A percentile compares a stretch with the other conserved stretches of the same genome.
phyloP scores from a whole-genome alignment of 1,140 invertebrate species.

The Ephestia elutella region DNA sequence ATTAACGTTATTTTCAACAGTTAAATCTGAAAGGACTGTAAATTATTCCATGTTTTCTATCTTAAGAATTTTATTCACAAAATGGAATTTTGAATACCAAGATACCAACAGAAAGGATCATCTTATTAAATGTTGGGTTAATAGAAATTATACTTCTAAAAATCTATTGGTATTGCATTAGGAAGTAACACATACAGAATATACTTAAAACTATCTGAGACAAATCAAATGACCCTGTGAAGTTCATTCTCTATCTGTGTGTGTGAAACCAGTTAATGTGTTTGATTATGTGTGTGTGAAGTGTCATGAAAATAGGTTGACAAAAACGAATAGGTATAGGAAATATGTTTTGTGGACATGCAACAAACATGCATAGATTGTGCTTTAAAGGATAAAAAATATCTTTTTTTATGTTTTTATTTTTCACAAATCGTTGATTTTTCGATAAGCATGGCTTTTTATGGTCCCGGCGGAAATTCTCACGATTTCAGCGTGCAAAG shows the following conservation, averaged over 20 bases:
- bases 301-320: neutral
- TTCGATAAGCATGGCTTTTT: neutral
- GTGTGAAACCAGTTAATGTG: neutral
- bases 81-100: neutral
- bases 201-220: neutral
- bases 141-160: neutral
- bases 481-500: slow-evolving; percentile 3
- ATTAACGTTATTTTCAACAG: too few species aligned
- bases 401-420: neutral
- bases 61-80: neutral
- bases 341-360: neutral
- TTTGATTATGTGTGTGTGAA: neutral
- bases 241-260: neutral
- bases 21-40: neutral
- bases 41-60: neutral
- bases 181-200: neutral
- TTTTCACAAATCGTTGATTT: neutral
- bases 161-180: neutral
- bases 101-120: neutral
- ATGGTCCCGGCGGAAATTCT: neutral
- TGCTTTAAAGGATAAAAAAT: neutral
- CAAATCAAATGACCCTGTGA: neutral
- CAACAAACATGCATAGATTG: slow-evolving; percentile 5
- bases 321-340: neutral
- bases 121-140: neutral